Base-by-base conservation (phyloP, 2,888 invertebrate genomes). In the Tetragonula carbonaria region DNA sequence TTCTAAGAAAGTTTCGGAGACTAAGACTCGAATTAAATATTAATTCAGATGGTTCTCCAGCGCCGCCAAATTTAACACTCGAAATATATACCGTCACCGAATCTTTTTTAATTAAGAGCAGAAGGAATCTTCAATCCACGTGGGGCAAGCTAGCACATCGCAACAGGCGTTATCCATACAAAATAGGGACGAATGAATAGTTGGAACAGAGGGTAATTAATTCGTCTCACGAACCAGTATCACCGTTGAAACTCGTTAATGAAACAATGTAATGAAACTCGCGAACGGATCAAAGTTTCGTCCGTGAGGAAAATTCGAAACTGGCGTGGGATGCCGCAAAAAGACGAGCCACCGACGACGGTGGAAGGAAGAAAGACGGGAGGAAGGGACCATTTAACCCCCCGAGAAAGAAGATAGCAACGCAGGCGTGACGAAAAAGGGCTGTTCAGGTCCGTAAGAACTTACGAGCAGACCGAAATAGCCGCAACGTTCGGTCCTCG, bases 401-500 rank as follows among this genome's bases (percentile, higher is more conserved):
- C 11, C 11, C 45, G 45, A 18, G 33, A 28, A 65, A 70, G 62
- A 72, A 68, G 53, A 75, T 70, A 66, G 53, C 11, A 59, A 51
- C 16, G 75, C 45, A 76, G 74, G 78, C 78, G 78, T 80, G 81
- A 87, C 74, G 73, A 82, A 80, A 78, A 72, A 51, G 77, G 70
- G 71, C 63, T 73, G 75, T 76, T 84, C 74, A 62, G 63, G 51
- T 74, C 63, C 76, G 80, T 67, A 73, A 84, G 74, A 82, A 77
- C 57, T 84, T 74, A 62, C 71, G 80, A 78, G 74, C 74, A 77
- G 57, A 57, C 63, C 70, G 77, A 67, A 80, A 82, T 74, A 72
- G 83, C 83, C 80, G 66, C 81, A 74, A 81, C 85, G 84, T 84
- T 86, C 79, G 80, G 66, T 55, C 70, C 84, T 72, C 75, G 77